These are phyloP conservation scores for Telmatochromis brichardi DNA, from an alignment of 2,113 vertebrate genomes.

Conservation along the genomic window DNA sequence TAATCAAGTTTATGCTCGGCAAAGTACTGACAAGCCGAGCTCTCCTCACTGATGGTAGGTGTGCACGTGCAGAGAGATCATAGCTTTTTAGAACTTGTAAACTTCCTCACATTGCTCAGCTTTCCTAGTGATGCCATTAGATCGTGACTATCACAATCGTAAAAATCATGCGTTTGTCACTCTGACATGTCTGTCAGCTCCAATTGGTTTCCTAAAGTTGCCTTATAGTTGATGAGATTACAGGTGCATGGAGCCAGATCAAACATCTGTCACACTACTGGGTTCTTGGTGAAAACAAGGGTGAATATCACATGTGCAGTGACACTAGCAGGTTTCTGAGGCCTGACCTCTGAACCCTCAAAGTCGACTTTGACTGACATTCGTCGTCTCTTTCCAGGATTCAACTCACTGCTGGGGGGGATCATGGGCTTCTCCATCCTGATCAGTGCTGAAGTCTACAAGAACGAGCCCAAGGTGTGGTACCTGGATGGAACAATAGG, in stretches of 20 bases:
- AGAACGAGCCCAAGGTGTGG: conserved; percentile 88
- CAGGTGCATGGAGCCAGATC: neutral
- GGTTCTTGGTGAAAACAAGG: neutral
- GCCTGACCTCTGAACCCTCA: neutral
- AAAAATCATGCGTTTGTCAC: neutral
- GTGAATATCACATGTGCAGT: neutral
- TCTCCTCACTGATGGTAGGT: conserved; percentile 89
- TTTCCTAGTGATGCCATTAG: neutral
- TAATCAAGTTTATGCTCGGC: conserved; percentile 92
- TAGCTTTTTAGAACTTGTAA: neutral
- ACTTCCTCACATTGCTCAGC: neutral
- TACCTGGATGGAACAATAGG: conserved; percentile 91
- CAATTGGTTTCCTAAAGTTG: neutral
- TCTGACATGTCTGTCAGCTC: neutral
- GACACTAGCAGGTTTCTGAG: neutral
- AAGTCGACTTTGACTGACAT: neutral
- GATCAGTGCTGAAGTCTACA: conserved; percentile 92
- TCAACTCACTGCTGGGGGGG: conserved; percentile 93
- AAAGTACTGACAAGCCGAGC: conserved; percentile 92
- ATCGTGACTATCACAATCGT: neutral
- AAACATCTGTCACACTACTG: neutral
- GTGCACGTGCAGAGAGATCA: neutral
- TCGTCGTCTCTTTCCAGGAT: conserved; percentile 69
- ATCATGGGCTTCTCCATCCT: conserved; percentile 99
- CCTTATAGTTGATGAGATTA: neutral